These are phyloP conservation scores for Philhelius pedissequus DNA, from an alignment of 2,888 invertebrate genomes.

Conservation along the genomic window DNA sequence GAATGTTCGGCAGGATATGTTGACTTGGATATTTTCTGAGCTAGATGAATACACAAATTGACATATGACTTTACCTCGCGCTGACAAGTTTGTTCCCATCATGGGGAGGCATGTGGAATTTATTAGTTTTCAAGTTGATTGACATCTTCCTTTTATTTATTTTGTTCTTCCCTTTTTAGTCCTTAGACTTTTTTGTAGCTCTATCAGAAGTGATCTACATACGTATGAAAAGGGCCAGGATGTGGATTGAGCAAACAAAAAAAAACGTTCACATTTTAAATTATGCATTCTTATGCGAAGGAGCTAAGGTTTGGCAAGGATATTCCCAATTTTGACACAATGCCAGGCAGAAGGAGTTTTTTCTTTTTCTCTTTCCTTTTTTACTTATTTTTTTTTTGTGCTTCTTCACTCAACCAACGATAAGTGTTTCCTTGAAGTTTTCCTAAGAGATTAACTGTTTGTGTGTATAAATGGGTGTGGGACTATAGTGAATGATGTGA, in stretches of 20 bases:
- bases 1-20: conserved; percentile 28
- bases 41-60: conserved; percentile 58
- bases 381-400: too few species aligned
- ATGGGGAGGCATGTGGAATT: conserved; percentile 39
- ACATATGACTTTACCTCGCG: conserved; percentile 47
- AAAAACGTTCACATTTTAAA: conserved; percentile 5
- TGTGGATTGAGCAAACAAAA: background rate
- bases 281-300: conserved; percentile 33
- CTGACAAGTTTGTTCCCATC: conserved; percentile 35
- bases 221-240: background rate
- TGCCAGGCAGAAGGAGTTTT: conserved; percentile 9
- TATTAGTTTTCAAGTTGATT: conserved; percentile 66
- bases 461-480: background rate
- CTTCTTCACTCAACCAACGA: background rate
- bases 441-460: conserved; percentile 20
- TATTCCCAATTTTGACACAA: conserved; percentile 42
- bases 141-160: conserved; percentile 49
- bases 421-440: conserved; percentile 37
- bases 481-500: background rate
- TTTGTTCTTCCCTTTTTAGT: background rate
- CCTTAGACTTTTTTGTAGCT: background rate
- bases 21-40: conserved; percentile 55
- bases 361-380: too few species aligned
- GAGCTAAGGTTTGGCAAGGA: conserved; percentile 13
- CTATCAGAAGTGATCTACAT: background rate